A percentile compares a stretch with the other conserved stretches of the same genome.
phyloP scores from a whole-genome alignment of 2,888 invertebrate genomes.

The Agonum fuliginosum region DNA sequence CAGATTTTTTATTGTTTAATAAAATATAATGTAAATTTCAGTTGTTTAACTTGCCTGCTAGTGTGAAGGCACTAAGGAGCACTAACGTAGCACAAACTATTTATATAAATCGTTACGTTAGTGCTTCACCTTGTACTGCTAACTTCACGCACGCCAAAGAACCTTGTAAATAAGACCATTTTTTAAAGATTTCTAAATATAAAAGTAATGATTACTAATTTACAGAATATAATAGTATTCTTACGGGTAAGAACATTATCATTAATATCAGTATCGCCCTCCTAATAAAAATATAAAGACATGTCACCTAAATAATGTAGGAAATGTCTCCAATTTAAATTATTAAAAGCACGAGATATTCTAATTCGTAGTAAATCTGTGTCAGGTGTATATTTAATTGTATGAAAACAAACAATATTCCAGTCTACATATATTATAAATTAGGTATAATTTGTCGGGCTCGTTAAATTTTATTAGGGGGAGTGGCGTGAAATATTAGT shows the following conservation, averaged over 20 bases:
- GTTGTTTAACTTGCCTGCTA: too few relatives aligned
- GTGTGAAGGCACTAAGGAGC: too few relatives aligned
- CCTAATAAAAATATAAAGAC: neutral
- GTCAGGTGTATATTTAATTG: slow-evolving; percentile 2
- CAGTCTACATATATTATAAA: slow-evolving; percentile 23
- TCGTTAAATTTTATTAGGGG: slow-evolving; percentile 49
- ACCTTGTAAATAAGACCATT: too few relatives aligned
- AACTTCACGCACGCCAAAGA: too few relatives aligned
- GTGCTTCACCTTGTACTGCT: too few relatives aligned
- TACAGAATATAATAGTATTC: too few relatives aligned
- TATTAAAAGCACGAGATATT: slow-evolving; percentile 7
- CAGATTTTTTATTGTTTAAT: too few relatives aligned
- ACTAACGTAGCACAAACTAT: too few relatives aligned
- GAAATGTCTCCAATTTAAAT: neutral
- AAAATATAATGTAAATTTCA: too few relatives aligned
- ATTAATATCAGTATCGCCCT: neutral
- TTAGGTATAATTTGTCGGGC: slow-evolving; percentile 23
- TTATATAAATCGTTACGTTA: too few relatives aligned
- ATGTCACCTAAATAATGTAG: neutral
- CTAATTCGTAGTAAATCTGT: neutral
- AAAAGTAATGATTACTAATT: too few relatives aligned
- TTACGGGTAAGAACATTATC: neutral
- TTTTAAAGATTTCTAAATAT: too few relatives aligned
- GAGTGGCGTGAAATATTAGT: slow-evolving; percentile 44
- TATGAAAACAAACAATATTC: slow-evolving; percentile 10